Evolutionary conservation across 2,797 vertebrate species (phyloP), one percentile per base, ranked within the genome.

Genomic region (Eulemur albifrons): DNA sequence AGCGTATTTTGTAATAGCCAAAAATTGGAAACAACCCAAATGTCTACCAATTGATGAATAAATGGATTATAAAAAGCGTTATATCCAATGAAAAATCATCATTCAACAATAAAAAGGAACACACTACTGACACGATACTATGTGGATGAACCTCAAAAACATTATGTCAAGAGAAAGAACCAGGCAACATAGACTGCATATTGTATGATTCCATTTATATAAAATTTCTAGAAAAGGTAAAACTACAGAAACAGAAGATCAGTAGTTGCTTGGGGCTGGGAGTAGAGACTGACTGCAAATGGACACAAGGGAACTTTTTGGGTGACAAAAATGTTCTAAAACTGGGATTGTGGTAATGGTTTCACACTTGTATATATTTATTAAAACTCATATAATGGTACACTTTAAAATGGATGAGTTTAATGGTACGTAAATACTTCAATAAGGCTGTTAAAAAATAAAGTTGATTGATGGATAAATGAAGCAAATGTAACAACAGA

Each of bases 381-480:
- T 23, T 90, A 45, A 87, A 82, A 84, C 20, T 82, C 50, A 52
- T 40, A 50, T 52, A 86, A 79, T 50, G 63, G 40, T 35, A 80
- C 0, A 79, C 45, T 77, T 95, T 88, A 40, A 88, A 70, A 88
- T 59, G 69, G 8, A 65, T 63, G 32, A 87, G 35, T 18, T 87
- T 69, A 88, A 73, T 32, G n/a, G 45, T 50, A 63, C 25, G 11
- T 87, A 92, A 80, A 50, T 69, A 50, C 20, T 94, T 92, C n/a
- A 87, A 50, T 32, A 79, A 96, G 85, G 35, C 59, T 83, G 7
- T n/a, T 92, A 61, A 96, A 91, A 87, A 94, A 84, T 87, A 82
- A 93, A 86, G 65, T 2, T 61, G 70, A 48, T 0, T 50, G 23
- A 87, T 48, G n/a, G 67, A 67, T 43, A 87, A 32, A 82, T 72